Evolutionary conservation across 2,113 vertebrate genomes (phyloP).

Genomic region (Tenrec ecaudatus): DNA sequence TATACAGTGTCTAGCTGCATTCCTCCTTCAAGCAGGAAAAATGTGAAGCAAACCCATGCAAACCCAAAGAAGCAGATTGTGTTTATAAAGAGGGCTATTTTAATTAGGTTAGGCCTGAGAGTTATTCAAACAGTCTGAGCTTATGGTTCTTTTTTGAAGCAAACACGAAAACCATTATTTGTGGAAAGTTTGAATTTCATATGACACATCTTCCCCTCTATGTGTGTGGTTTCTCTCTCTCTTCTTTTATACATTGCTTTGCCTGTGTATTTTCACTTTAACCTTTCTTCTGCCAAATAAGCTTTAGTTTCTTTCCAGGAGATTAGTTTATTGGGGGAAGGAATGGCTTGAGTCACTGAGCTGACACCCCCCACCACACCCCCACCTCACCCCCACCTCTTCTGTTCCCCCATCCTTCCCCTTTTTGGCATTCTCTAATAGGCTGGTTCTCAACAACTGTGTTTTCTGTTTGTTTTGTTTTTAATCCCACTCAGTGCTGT

Average conservation of each 20-base stretch:
- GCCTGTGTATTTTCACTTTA: slow-evolving; percentile 64
- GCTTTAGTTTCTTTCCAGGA: slow-evolving; percentile 49
- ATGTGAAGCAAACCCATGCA: slow-evolving; percentile 85
- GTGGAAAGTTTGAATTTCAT: slow-evolving; percentile 84
- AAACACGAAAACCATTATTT: slow-evolving; percentile 80
- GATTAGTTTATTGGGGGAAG: background rate
- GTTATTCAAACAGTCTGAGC: slow-evolving; percentile 83
- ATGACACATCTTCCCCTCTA: slow-evolving; percentile 60
- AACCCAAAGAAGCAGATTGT: slow-evolving; percentile 81
- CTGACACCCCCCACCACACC: background rate
- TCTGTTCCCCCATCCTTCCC: too few species aligned
- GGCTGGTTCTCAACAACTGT: background rate
- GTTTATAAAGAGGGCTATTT: slow-evolving; percentile 84
- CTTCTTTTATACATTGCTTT: background rate
- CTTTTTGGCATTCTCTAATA: slow-evolving; percentile 17
- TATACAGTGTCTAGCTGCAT: slow-evolving; percentile 80
- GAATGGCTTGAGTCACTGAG: background rate
- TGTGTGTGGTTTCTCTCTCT: slow-evolving; percentile 12
- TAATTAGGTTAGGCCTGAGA: slow-evolving; percentile 85
- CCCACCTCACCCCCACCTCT: too few species aligned
- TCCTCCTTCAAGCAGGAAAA: slow-evolving; percentile 83
- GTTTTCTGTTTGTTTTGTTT: too few species aligned
- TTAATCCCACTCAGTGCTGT: too few species aligned
- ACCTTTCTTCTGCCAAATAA: slow-evolving; percentile 57
- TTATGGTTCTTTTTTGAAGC: slow-evolving; percentile 80